phyloP scores from a whole-genome alignment of 2,888 invertebrate species.

The Craniophora ligustri region DNA sequence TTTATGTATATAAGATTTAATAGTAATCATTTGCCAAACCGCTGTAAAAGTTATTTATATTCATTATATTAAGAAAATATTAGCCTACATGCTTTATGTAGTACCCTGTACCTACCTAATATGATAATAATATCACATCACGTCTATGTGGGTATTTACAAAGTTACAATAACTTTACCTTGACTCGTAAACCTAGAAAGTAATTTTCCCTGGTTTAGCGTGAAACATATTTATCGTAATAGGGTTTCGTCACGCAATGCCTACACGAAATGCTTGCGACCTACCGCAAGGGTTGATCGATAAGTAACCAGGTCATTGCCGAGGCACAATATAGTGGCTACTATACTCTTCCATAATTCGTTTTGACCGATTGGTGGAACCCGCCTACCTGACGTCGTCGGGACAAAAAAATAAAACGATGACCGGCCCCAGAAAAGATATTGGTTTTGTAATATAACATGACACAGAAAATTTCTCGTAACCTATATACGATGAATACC shows the following conservation, averaged over 20 bases:
- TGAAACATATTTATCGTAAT: slow-evolving; percentile 33
- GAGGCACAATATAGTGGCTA: slow-evolving; percentile 29
- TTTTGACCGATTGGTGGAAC: slow-evolving; percentile 41
- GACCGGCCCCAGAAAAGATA: not conserved
- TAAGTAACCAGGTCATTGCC: slow-evolving; percentile 74
- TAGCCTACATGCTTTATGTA: no score
- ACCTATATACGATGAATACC: no score
- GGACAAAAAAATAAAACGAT: slow-evolving; percentile 19
- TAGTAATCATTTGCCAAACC: no score
- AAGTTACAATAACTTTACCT: no score
- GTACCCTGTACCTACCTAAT: no score
- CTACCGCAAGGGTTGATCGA: slow-evolving; percentile 73
- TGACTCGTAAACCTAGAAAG: slow-evolving; percentile 17
- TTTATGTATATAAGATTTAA: no score
- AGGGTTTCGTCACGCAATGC: slow-evolving; percentile 58
- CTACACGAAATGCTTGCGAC: slow-evolving; percentile 59
- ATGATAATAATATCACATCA: no score
- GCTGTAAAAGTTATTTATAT: no score
- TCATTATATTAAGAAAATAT: no score
- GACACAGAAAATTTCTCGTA: slow-evolving; percentile 16
- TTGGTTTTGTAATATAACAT: slow-evolving; percentile 11
- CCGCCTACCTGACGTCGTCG: slow-evolving; percentile 11
- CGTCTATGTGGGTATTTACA: no score
- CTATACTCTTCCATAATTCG: slow-evolving; percentile 31
- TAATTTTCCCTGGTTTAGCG: slow-evolving; percentile 15